phyloP scores from a whole-genome alignment of 64 coral and sea anemone species.

The Cladopsammia gracilis region DNA sequence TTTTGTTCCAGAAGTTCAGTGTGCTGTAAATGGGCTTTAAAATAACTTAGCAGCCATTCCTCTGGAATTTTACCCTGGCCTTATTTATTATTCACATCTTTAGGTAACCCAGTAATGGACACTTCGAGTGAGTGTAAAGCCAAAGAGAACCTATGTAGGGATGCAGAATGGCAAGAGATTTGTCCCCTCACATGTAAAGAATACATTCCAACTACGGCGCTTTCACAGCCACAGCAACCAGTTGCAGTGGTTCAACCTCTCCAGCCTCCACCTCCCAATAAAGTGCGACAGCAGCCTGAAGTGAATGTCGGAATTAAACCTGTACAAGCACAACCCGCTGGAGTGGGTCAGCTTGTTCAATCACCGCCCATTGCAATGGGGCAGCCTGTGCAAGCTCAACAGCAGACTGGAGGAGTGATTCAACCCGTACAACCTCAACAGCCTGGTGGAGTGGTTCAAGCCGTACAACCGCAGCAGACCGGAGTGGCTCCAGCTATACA shows the following conservation, averaged over 20 bases:
- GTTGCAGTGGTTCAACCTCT: background rate
- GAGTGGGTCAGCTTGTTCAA: background rate
- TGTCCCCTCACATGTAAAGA: conserved; percentile 39
- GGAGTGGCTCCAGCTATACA: background rate
- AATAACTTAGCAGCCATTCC: background rate
- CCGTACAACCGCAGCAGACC: background rate
- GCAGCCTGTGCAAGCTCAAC: background rate
- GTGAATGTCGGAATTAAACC: background rate
- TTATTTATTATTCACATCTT: background rate
- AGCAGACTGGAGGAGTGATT: background rate
- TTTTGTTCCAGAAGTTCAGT: no score
- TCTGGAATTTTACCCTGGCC: no score
- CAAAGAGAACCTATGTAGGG: background rate
- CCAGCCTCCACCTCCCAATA: background rate
- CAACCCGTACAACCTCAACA: background rate
- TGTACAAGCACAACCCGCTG: background rate
- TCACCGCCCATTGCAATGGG: background rate
- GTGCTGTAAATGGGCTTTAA: background rate
- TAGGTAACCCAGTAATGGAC: conserved; percentile 22
- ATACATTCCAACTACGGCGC: background rate
- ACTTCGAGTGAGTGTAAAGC: conserved; percentile 10
- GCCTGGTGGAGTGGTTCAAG: background rate
- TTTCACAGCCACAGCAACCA: background rate
- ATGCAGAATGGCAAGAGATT: conserved; percentile 16
- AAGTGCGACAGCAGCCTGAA: background rate